Base-by-base conservation (phyloP, 1,140 invertebrate species). In the Drosophila melanica region DNA sequence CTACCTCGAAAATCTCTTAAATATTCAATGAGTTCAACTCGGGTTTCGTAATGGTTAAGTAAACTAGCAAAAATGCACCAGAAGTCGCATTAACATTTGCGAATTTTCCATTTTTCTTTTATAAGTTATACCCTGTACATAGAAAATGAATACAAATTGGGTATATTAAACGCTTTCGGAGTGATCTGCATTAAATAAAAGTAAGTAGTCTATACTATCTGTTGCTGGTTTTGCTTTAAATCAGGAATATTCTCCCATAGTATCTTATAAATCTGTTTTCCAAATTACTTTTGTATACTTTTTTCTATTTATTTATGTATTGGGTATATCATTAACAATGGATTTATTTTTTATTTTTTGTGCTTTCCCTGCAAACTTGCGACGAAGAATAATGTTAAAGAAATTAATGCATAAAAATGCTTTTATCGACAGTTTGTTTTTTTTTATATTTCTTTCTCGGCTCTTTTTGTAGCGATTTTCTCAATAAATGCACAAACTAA, bases 371-470 rank as follows among this genome's bases (percentile, higher is more conserved):
- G 77, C 33, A 37, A 57, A 35, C 47, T 39, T 30, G 20, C 12
- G 35, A 48, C 8, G 27, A 45, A 69, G 66, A 75, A 55, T 75
- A 86, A 62, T 66, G 57, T 42, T 50, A 55, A 64, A 66, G 65
- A 69, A 86, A 68, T 75, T 64, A 81, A 68, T 82, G 79, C 79
- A 73, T 79, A 74, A 79, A 82, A 86, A 76, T 87, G 71, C 79
- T 67, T 78, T 79, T 87, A 89, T 82, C 82, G 72, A 79, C 84
- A 82, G 67, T 87, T 87, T n/a, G n/a, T n/a, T 80, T 74, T 62
- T 44, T 33, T 39, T 35, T 60, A 10, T 71, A 57, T 74, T 27
- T 60, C 65, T 67, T 66, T 16, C 3, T 30, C 23, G 47, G 35
- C 1, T 68, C 30, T 30, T 72, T 79, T 75, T 71, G 59, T 57